Evolutionary conservation across 1,140 invertebrate genomes (phyloP), one percentile per base, ranked within the genome.

Genomic region (Eurosta solidaginis): DNA sequence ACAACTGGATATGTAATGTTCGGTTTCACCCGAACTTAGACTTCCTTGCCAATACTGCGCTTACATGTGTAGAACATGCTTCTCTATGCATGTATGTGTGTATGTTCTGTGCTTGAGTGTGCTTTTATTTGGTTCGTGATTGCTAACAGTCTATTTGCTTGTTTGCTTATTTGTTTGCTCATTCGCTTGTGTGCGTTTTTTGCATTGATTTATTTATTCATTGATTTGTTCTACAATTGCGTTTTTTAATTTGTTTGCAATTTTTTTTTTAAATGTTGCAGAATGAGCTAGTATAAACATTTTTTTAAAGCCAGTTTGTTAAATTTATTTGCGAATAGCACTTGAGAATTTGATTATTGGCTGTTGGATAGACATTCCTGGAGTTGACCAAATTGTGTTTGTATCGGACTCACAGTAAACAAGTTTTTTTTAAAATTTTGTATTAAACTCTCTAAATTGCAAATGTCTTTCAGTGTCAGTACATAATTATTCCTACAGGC

Each of bases 141-240:
- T 68, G 59, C 59, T 68, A 9, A 9, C 33, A 68, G 59, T 36
- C 17, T 68, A 68, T 68, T 68, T 68, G 59, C 33, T 20, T 22
- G n/a, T 68, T 17, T 68, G 59, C 36, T 42, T 40, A 36, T 68
- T 68, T 68, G 33, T 68, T 68, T 68, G 36, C 59, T 40, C 27
- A 36, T 40, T 68, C 59, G 33, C 20, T 33, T 40, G 33, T 68
- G 59, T 68, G 40, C 59, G 10, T 68, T 68, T n/a, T 68, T 29
- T 42, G 59, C 59, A 68, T 29, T 68, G 59, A 68, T 68, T 68
- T 68, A 68, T 68, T 68, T 68, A 68, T 68, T 68, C 33, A 29
- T 68, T 42, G 59, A 68, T n/a, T n/a, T n/a, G n/a, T n/a, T n/a
- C n/a, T n/a, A n/a, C n/a, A n/a, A n/a, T n/a, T n/a, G n/a, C n/a